Evolutionary conservation across 2,797 vertebrate genomes (phyloP), one percentile per base, ranked within the genome.

Genomic region (Brachyalestes nurse): DNA sequence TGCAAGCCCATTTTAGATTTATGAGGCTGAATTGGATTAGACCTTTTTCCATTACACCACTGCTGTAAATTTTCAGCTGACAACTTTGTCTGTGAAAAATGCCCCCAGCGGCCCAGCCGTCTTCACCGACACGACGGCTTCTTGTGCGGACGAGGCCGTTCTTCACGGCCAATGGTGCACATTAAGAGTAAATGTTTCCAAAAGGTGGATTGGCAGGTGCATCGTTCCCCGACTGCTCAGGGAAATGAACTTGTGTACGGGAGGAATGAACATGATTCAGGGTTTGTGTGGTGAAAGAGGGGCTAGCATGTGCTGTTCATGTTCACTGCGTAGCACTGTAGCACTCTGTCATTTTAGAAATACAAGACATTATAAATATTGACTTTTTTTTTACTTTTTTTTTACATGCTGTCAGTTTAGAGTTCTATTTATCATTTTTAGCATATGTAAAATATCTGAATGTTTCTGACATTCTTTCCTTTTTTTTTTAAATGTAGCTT

Each of bases 31-130:
- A 83, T 79, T 81, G 84, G 87, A 89, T 88, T 86, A 82, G 66
- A 86, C 77, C 85, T 76, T 74, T 86, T 87, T 87, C 89, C 87
- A 89, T 90, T 87, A 88, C 86, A 75, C 82, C 10, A 8, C 25
- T 73, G 87, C 80, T 88, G 84, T 92, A 90, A 90, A 91, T 91
- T 86, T 89, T 78, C 84, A 70, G 82, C 79, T 83, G 86, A 88
- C 88, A 86, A 75, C 78, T 83, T 89, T 86, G 65, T 70, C 58
- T 72, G 66, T 88, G 84, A 89, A 85, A 85, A 87, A 90, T 89
- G 78, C 87, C 84, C 82, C 88, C 84, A 80, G 81, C 78, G 51
- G 45, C 73, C 85, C 80, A 60, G 80, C 75, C 78, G 72, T 77
- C 71, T 72, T 87, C 85, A 77, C 49, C 82, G 67, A 85, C 81